Base-by-base conservation (phyloP, 2,888 invertebrate genomes). In the Fissipunctia ypsillon region DNA sequence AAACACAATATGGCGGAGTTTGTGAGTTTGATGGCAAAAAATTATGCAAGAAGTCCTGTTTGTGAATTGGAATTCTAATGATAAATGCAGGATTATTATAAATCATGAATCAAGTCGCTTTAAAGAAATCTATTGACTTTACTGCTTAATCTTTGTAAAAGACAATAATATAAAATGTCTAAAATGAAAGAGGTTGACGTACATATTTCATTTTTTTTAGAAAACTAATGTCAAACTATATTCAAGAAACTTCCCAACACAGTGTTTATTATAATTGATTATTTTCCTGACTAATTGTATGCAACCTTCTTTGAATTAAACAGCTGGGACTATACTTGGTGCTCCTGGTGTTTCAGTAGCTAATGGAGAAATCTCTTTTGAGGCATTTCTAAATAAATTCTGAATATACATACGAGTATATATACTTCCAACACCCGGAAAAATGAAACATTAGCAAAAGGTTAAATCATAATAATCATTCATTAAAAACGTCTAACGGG, bases 1-100 rank as follows among this genome's bases (percentile, higher is more conserved):
- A 94, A 94, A 94, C 92, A 92, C 93, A 94, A 93, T 91, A 93
- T 93, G 93, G 92, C 90, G 91, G 88, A 84, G 73, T 84, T 83
- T 81, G 77, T 19, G 72, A 83, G 79, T 79, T 85, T 76, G 68
- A 71, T 69, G 59, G 64, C 57, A 65, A 86, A 88, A 86, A 86
- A 88, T 77, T 60, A 69, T 57, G 65, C 78, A 45, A 56, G 41
- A 56, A 52, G 31, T 22, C 35, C 35, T 76, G 25, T 35, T 60
- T 10, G 22, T 75, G n/a, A 59, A 60, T 81, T 60, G 9, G 14
- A 59, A 76, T 52, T 41, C 0, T 41, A 3, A 28, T 3, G 22
- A 52, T 43, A 41, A 41, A 12, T 73, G n/a, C 1, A 22, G 12
- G 19, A 71, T 57, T 2, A 25, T 5, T 38, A 31, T 22, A 48